These are phyloP conservation scores for Amphipyra berbera DNA, from an alignment of 2,888 invertebrate species.

Conservation along the genomic window DNA sequence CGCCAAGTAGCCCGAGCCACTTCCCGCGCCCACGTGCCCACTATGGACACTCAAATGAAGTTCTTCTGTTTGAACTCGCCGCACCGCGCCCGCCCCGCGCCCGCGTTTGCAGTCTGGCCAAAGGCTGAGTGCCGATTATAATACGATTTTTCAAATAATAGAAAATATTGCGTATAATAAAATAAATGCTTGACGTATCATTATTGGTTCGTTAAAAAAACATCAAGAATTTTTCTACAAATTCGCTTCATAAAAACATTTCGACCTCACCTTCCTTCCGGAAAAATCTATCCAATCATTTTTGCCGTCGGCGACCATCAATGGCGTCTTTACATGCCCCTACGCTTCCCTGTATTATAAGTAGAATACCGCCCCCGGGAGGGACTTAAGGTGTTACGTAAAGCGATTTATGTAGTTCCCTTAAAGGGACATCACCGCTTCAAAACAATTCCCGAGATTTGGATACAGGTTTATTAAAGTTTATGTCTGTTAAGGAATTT, in stretches of 20 bases:
- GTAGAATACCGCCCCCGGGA: slow-evolving; percentile 36
- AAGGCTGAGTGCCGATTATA: no score
- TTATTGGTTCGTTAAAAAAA: neutral
- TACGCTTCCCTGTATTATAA: slow-evolving; percentile 38
- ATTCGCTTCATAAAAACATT: neutral
- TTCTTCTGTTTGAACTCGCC: no score
- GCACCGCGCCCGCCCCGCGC: no score
- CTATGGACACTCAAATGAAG: no score
- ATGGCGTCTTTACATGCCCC: slow-evolving; percentile 45
- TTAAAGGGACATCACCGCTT: slow-evolving; percentile 40
- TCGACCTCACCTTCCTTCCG: neutral
- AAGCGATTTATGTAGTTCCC: slow-evolving; percentile 63
- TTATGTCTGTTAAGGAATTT: slow-evolving; percentile 38
- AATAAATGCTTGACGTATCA: no score
- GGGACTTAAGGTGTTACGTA: slow-evolving; percentile 60
- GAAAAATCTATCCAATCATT: slow-evolving; percentile 34
- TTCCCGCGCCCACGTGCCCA: no score
- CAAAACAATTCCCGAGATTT: slow-evolving; percentile 53
- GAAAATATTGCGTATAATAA: no score
- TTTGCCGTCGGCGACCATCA: slow-evolving; percentile 29
- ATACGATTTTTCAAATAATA: no score
- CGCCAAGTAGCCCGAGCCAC: no score
- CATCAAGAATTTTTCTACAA: neutral
- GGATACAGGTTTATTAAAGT: slow-evolving; percentile 41
- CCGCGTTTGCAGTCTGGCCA: no score